These are phyloP conservation scores for Chydorus sphaericus DNA, from an alignment of 2,888 invertebrate species.

Conservation along the genomic window DNA sequence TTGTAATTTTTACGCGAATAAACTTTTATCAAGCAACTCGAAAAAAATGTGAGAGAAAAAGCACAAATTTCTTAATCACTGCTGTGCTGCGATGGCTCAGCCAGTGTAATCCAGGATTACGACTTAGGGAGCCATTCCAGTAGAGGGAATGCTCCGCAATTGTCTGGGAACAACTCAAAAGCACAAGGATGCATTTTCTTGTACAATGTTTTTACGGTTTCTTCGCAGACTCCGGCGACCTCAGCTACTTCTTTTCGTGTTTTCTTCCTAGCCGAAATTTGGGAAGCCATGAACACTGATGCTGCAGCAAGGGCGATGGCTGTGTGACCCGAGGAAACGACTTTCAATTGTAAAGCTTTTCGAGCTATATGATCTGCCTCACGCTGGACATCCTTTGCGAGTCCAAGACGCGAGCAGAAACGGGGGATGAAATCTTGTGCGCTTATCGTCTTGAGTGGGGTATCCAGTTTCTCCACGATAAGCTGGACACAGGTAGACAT, in stretches of 20 bases:
- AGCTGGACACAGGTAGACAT: slow-evolving; percentile 96
- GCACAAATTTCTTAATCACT: no score
- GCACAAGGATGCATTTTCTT: no score
- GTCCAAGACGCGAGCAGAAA: slow-evolving; percentile 84
- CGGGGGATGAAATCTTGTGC: slow-evolving; percentile 98
- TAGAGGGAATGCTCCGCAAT: no score
- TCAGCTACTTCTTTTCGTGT: slow-evolving; percentile 97
- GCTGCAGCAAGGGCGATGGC: slow-evolving; percentile 98
- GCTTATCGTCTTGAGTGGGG: slow-evolving; percentile 91
- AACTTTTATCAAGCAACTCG: no score
- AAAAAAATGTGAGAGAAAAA: no score
- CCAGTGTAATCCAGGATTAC: no score
- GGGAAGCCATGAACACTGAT: slow-evolving; percentile 97
- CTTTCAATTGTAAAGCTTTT: slow-evolving; percentile 90
- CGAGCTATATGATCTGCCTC: slow-evolving; percentile 94
- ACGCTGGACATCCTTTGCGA: slow-evolving; percentile 74
- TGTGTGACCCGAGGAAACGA: slow-evolving; percentile 92
- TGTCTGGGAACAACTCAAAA: no score
- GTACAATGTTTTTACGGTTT: no score
- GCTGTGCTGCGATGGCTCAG: no score
- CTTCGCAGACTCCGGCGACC: slow-evolving; percentile 95
- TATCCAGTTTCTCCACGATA: slow-evolving; percentile 88
- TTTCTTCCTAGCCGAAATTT: slow-evolving; percentile 63
- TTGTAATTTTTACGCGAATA: no score
- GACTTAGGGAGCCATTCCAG: no score